Evolutionary conservation across 2,888 invertebrate species (phyloP).

Genomic region (Cosmorhoe ocellata): DNA sequence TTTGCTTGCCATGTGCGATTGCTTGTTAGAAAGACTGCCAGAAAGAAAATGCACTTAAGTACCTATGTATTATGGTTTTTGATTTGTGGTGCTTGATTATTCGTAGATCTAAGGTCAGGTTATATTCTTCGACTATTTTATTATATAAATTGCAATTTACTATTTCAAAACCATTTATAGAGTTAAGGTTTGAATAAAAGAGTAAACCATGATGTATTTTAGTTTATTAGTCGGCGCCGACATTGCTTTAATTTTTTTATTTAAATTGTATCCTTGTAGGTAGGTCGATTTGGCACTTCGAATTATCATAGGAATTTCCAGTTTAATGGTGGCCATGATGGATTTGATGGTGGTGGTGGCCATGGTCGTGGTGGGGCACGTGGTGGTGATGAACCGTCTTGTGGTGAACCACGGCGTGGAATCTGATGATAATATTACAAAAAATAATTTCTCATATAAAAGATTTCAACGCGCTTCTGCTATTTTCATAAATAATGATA

Average conservation of each 20-base stretch:
- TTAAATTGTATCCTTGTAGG: constrained; percentile 38
- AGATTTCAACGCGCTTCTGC: not conserved
- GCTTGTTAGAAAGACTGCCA: too few relatives aligned
- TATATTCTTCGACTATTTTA: too few relatives aligned
- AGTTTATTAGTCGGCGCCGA: constrained; percentile 56
- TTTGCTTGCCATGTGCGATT: too few relatives aligned
- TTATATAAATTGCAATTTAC: constrained; percentile 7
- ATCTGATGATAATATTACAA: constrained; percentile 44
- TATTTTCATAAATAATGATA: too few relatives aligned
- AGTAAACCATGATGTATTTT: constrained; percentile 16
- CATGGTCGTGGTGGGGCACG: constrained; percentile 34
- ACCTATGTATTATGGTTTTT: too few relatives aligned
- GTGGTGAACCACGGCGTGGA: constrained; percentile 62
- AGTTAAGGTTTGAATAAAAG: constrained; percentile 16
- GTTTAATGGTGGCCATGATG: constrained; percentile 32
- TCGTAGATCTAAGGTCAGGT: not conserved
- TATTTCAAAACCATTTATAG: constrained; percentile 8
- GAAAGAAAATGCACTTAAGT: too few relatives aligned
- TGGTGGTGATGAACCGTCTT: constrained; percentile 56
- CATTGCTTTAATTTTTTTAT: constrained; percentile 38
- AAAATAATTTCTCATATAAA: not conserved
- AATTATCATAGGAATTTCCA: constrained; percentile 37
- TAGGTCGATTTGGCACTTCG: constrained; percentile 41
- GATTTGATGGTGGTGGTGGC: constrained; percentile 27
- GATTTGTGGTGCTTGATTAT: not conserved